These are phyloP conservation scores for Dreissena polymorpha DNA, from an alignment of 1,140 invertebrate genomes.

Conservation along the genomic window DNA sequence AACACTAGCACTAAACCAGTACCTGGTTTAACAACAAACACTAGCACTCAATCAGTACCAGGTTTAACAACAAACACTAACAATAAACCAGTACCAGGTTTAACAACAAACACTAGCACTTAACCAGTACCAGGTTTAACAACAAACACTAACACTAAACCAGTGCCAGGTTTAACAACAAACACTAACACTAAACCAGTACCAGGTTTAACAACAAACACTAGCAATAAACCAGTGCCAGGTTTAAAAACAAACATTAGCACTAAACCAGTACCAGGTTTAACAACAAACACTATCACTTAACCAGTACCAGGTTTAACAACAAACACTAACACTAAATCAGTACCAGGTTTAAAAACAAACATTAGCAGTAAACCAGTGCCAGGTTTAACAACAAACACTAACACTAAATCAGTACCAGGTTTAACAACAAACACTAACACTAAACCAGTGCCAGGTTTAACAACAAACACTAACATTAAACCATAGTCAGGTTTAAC, in stretches of 20 bases:
- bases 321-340: background rate
- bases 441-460: background rate
- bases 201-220: background rate
- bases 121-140: background rate
- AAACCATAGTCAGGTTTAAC: no score
- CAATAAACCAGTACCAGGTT: background rate
- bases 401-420: background rate
- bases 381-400: background rate
- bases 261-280: background rate
- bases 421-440: background rate
- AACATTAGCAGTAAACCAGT: background rate
- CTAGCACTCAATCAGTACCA: background rate
- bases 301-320: background rate
- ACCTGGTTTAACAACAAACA: background rate
- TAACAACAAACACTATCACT: background rate
- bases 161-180: background rate
- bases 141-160: background rate
- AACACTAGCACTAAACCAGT: background rate
- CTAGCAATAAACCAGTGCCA: background rate
- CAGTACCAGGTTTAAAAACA: background rate
- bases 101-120: background rate
- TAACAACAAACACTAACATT: background rate
- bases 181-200: background rate
- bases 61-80: background rate
- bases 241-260: background rate